These are phyloP conservation scores for Macropis europaea DNA, from an alignment of 2,888 invertebrate genomes.

Conservation along the genomic window DNA sequence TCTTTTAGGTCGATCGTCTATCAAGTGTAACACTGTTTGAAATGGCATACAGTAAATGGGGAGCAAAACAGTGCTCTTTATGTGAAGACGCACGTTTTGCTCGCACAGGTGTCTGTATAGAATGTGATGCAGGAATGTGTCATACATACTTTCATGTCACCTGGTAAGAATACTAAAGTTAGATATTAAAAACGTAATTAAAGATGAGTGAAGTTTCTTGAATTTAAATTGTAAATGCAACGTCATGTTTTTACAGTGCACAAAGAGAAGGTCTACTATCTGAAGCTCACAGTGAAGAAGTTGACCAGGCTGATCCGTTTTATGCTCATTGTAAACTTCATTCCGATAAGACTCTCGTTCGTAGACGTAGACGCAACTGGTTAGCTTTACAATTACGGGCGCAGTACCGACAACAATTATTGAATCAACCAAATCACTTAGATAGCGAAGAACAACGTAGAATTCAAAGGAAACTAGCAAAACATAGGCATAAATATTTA, in stretches of 20 bases:
- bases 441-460: conserved; percentile 87
- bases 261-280: conserved; percentile 95
- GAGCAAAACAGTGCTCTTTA: conserved; percentile 93
- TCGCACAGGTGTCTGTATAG: conserved; percentile 96
- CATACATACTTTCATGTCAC: conserved; percentile 98
- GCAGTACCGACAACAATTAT: conserved; percentile 83
- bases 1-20: conserved; percentile 87
- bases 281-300: conserved; percentile 94
- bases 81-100: conserved; percentile 94
- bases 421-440: conserved; percentile 83
- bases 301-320: conserved; percentile 96
- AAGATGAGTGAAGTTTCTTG: background rate
- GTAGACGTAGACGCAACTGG: conserved; percentile 91
- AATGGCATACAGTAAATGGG: conserved; percentile 99
- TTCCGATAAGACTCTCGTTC: conserved; percentile 93
- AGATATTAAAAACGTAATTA: background rate
- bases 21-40: conserved; percentile 97
- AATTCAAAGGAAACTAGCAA: conserved; percentile 90
- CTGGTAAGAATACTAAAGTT: conserved; percentile 83
- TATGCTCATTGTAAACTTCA: conserved; percentile 98
- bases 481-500: conserved; percentile 91
- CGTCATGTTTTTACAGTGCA: conserved; percentile 83
- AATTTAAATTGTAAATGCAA: background rate
- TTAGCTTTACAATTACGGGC: conserved; percentile 92
- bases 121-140: conserved; percentile 99